These are phyloP conservation scores for Sweltsa coloradensis DNA, from an alignment of 1,140 invertebrate species.

Conservation along the genomic window DNA sequence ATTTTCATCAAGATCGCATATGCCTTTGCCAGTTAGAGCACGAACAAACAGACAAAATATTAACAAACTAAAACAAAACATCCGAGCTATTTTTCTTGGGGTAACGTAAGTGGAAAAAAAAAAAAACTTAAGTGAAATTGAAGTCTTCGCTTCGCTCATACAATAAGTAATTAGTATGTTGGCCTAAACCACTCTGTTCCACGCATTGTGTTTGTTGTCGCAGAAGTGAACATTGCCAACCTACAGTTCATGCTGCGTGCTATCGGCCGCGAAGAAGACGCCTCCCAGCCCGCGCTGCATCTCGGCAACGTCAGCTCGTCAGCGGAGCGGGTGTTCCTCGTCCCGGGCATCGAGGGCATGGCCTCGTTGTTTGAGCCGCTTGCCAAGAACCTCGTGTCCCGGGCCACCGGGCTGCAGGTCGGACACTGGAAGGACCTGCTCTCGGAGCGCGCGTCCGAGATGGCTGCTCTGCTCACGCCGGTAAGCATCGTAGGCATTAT, in stretches of 20 bases:
- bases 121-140: no score
- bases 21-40: no score
- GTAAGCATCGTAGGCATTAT: no score
- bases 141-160: no score
- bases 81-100: no score
- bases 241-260: slow-evolving; percentile 37
- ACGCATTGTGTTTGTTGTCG: no score
- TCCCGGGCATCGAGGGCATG: slow-evolving; percentile 73
- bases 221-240: neutral
- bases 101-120: no score
- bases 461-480: neutral
- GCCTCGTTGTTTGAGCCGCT: slow-evolving; percentile 42
- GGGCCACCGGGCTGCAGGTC: slow-evolving; percentile 54
- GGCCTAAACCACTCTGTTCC: no score
- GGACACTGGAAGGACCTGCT: slow-evolving; percentile 24
- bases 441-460: neutral
- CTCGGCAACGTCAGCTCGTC: slow-evolving; percentile 25
- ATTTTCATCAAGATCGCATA: no score
- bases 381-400: slow-evolving; percentile 40
- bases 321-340: slow-evolving; percentile 45
- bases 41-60: no score
- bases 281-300: slow-evolving; percentile 30
- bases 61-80: no score
- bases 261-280: slow-evolving; percentile 38
- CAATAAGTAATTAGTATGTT: no score